These are phyloP conservation scores for Brachyhypopomus occidentalis DNA, from an alignment of 2,113 vertebrate species.

Conservation along the genomic window DNA sequence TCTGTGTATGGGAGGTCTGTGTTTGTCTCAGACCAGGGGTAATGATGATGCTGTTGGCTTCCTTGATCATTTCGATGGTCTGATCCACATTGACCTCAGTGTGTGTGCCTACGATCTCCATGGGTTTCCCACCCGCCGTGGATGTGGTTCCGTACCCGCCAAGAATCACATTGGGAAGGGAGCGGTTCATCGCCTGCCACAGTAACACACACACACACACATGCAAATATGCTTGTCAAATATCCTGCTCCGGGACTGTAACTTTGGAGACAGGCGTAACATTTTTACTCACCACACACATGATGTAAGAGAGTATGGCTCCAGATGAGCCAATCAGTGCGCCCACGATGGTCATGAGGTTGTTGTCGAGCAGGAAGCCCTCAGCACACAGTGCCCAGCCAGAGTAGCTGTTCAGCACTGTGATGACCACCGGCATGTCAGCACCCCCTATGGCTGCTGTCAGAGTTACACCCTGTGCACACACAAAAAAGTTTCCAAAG, in stretches of 20 bases:
- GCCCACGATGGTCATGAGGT: conserved; percentile 81
- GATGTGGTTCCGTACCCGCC: conserved; percentile 78
- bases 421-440: conserved; percentile 83
- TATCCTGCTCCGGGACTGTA: too few relatives aligned
- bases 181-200: conserved; percentile 78
- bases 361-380: conserved; percentile 78
- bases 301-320: conserved; percentile 82
- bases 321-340: conserved; percentile 81
- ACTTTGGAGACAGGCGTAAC: too few relatives aligned
- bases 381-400: conserved; percentile 81
- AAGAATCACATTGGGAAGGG: conserved; percentile 78
- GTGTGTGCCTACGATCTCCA: conserved; percentile 83
- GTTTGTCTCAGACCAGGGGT: conserved; percentile 71
- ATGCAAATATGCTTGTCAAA: too few relatives aligned
- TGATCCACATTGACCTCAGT: conserved; percentile 80
- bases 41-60: conserved; percentile 79
- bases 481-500: not conserved
- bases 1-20: conserved; percentile 5
- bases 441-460: conserved; percentile 81
- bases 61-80: conserved; percentile 77
- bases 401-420: conserved; percentile 81
- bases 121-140: conserved; percentile 75
- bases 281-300: conserved; percentile 79
- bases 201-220: not conserved
- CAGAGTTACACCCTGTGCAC: conserved; percentile 75